A percentile compares a stretch with the other conserved stretches of the same genome.
These are phyloP conservation scores for Triops cancriformis DNA, from an alignment of 1,140 invertebrate genomes.

Conservation along the genomic window DNA sequence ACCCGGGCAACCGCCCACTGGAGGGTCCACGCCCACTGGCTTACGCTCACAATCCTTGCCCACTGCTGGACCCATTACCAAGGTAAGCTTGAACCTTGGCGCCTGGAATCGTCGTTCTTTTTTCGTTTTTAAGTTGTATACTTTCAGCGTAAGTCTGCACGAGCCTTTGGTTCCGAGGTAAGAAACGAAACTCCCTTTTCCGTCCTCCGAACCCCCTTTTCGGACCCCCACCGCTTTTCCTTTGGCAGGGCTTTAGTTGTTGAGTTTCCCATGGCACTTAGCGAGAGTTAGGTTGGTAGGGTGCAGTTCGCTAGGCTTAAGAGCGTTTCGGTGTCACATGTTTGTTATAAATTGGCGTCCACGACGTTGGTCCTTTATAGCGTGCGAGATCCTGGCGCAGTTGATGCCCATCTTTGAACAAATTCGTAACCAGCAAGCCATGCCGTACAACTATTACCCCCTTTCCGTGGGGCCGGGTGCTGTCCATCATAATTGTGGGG, in stretches of 20 bases:
- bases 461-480: constrained; percentile 9
- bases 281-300: no score
- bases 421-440: constrained; percentile 74
- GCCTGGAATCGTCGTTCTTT: neutral
- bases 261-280: neutral
- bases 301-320: neutral
- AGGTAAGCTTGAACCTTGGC: constrained; percentile 50
- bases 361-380: constrained; percentile 45
- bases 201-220: neutral
- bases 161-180: constrained; percentile 17
- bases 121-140: constrained; percentile 35
- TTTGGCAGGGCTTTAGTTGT: neutral
- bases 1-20: constrained; percentile 38
- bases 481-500: neutral
- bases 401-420: constrained; percentile 88
- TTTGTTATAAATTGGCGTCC: constrained; percentile 7
- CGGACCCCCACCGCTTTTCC: neutral
- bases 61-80: constrained; percentile 77
- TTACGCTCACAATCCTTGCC: constrained; percentile 50
- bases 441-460: constrained; percentile 47
- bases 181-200: neutral
- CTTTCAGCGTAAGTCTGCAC: constrained; percentile 19
- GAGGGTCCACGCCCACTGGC: constrained; percentile 35
- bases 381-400: constrained; percentile 84
- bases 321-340: constrained; percentile 6